Base-by-base conservation (phyloP, 35 echinoderm and acorn worm genomes). In the Ophiothrix spiculata region DNA sequence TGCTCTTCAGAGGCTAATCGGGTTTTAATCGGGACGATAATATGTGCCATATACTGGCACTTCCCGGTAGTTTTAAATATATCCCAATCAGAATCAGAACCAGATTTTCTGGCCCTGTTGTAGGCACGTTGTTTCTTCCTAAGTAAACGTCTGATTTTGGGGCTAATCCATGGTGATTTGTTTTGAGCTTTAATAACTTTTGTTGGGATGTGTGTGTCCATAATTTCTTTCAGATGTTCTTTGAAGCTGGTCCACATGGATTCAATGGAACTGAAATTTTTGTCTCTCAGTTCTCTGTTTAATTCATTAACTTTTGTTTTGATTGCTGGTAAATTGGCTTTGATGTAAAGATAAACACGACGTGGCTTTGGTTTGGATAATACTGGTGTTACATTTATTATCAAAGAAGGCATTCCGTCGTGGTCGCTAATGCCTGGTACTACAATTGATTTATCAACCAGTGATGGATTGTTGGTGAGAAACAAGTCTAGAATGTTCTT, bases 161-260 rank as follows among this genome's bases (percentile, higher is more conserved):
- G 60, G 29, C 25, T 69, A 25, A 69, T 69, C 60, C 60, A 69
- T 25, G 60, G 60, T 12, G 60, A 25, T 69, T 69, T 69, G 60
- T 69, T 69, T 69, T 69, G 60, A 4, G 3, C 29, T 15, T 28
- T 69, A 6, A 69, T 12, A 25, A 69, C 45, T 40, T 73, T 84
- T 19, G 39, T n/a, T 17, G 82, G 82, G 16, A 84, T 84, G 33
- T 17, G 23, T 23, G 19, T 84, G 14, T 36, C 34, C 32, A 84
- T 84, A 36, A 35, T 35, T 31, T 1, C 29, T 35, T 54, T 45
- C 16, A 84, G 36, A 33, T 69, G 32, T 64, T 17, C 17, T 73
- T 73, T 84, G 29, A 84, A 84, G 1, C 13, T 73, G 17, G 31
- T 73, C 82, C 82, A 84, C 82, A 84, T 41, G 10, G 64, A 21